These are phyloP conservation scores for Drosophila kohkoa DNA, from an alignment of 1,140 invertebrate species.

Conservation along the genomic window DNA sequence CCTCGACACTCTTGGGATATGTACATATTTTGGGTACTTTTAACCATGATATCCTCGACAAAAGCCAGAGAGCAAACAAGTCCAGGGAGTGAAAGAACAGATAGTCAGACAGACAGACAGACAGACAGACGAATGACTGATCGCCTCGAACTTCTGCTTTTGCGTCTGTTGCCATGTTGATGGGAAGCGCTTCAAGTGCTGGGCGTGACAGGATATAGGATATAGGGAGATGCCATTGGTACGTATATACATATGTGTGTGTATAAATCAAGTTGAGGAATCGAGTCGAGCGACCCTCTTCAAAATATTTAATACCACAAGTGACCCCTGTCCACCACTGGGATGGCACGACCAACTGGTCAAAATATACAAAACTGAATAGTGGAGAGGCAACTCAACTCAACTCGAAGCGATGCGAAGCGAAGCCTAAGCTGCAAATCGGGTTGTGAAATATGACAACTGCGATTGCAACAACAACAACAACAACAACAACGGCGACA, in stretches of 20 bases:
- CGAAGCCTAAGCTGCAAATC: conserved; percentile 39
- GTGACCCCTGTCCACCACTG: conserved; percentile 70
- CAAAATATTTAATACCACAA: conserved; percentile 81
- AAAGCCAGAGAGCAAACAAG: conserved; percentile 33
- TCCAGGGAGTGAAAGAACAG: not conserved
- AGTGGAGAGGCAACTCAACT: conserved; percentile 24
- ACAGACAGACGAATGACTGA: not conserved
- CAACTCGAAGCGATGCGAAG: conserved; percentile 1
- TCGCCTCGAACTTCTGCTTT: conserved; percentile 14
- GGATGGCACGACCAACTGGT: conserved; percentile 44
- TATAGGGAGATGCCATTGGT: no score
- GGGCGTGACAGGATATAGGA: conserved; percentile 60
- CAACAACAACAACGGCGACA: not conserved
- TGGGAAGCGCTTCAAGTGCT: conserved; percentile 46
- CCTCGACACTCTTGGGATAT: conserved; percentile 7
- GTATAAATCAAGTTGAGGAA: conserved; percentile 69
- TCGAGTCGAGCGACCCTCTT: conserved; percentile 73
- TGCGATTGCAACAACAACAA: conserved; percentile 22
- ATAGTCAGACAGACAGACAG: no score
- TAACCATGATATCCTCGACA: conserved; percentile 7
- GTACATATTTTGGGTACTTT: conserved; percentile 14
- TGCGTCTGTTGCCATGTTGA: conserved; percentile 13
- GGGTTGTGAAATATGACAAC: conserved; percentile 45
- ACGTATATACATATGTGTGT: no score
- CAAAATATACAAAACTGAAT: conserved; percentile 51